These are phyloP conservation scores for Epinephelus awoara DNA, from an alignment of 2,797 vertebrate genomes.

Conservation along the genomic window DNA sequence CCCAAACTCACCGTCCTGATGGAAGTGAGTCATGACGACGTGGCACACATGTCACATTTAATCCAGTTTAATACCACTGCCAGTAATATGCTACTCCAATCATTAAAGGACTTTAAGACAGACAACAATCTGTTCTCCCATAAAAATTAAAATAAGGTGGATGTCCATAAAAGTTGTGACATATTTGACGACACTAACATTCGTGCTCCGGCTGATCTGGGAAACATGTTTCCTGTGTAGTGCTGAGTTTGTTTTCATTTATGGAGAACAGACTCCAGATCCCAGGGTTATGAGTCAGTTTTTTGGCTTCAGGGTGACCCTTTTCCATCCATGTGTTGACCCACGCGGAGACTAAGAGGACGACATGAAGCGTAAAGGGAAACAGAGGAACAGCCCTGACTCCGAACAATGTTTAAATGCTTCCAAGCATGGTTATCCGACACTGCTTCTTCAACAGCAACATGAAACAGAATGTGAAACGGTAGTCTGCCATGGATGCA, in stretches of 20 bases:
- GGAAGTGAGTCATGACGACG: conserved; percentile 48
- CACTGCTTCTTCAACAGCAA: not conserved
- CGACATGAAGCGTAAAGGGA: not conserved
- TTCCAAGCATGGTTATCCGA: not conserved
- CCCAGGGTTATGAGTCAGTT: conserved; percentile 48
- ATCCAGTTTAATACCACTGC: conserved; percentile 13
- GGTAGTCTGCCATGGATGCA: conserved; percentile 43
- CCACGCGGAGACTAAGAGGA: conserved; percentile 6
- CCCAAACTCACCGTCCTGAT: not conserved
- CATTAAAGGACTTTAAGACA: conserved; percentile 10
- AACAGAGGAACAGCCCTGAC: not conserved
- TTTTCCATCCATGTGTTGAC: conserved; percentile 57
- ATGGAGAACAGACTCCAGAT: conserved; percentile 47
- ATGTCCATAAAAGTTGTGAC: conserved; percentile 12
- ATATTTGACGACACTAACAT: conserved; percentile 49
- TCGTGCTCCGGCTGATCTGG: conserved; percentile 27
- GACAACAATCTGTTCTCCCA: conserved; percentile 6
- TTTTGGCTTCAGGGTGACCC: conserved; percentile 38
- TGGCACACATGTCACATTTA: conserved; percentile 24
- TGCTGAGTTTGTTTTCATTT: conserved; percentile 56
- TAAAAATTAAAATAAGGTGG: conserved; percentile 2
- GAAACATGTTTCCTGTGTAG: conserved; percentile 38
- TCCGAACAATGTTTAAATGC: not conserved
- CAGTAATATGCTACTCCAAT: conserved; percentile 13
- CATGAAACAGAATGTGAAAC: conserved; percentile 34